These are phyloP conservation scores for Malthinus flaveolus DNA, from an alignment of 2,888 invertebrate genomes.

Conservation along the genomic window DNA sequence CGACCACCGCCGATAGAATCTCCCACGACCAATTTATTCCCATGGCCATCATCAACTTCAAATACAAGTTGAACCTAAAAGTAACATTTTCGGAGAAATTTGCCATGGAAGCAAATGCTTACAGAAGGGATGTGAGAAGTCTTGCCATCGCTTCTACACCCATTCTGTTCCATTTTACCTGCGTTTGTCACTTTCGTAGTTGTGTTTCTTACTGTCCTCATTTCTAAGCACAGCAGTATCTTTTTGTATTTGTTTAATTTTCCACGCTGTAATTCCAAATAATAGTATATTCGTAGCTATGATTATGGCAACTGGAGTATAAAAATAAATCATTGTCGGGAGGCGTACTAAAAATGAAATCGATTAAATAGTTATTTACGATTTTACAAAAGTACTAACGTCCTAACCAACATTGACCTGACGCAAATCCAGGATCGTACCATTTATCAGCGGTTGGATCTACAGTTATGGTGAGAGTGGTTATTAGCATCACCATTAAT, in stretches of 20 bases:
- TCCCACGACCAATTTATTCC: slow-evolving; percentile 85
- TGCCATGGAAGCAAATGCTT: slow-evolving; percentile 34
- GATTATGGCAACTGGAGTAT: slow-evolving; percentile 67
- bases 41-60: slow-evolving; percentile 84
- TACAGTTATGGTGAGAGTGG: not conserved
- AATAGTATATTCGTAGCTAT: slow-evolving; percentile 66
- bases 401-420: slow-evolving; percentile 61
- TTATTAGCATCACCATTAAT: slow-evolving; percentile 15
- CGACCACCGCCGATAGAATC: slow-evolving; percentile 69
- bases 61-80: slow-evolving; percentile 73
- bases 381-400: slow-evolving; percentile 51
- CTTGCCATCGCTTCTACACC: no score
- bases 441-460: not conserved
- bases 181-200: not conserved
- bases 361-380: not conserved
- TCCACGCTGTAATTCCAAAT: slow-evolving; percentile 69
- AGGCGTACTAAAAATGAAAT: slow-evolving; percentile 54
- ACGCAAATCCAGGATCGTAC: slow-evolving; percentile 62
- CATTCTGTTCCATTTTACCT: no score
- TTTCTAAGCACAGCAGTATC: slow-evolving; percentile 58
- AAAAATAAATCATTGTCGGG: slow-evolving; percentile 69
- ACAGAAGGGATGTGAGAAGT: slow-evolving; percentile 55
- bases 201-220: not conserved
- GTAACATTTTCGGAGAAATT: no score
- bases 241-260: slow-evolving; percentile 66